Base-by-base conservation (phyloP, 2,888 invertebrate species). In the Andrena bicolor region DNA sequence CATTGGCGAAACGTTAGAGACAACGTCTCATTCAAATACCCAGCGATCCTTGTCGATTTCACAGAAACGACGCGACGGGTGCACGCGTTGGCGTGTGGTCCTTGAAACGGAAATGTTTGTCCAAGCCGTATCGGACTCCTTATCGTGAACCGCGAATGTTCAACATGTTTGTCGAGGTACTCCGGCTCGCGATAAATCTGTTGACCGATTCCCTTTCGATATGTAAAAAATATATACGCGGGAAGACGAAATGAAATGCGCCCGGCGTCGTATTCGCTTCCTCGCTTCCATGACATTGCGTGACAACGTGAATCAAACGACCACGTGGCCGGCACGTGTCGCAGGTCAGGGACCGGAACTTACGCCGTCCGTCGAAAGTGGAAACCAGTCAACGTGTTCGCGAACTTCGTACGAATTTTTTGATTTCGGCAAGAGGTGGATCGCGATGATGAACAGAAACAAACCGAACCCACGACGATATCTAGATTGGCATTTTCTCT, bases 281-380 rank as follows among this genome's bases (percentile, higher is more conserved):
- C 64, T 26, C 58, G 64, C n/a, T 82, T 76, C 80, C 85, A 81
- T 85, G 88, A 84, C 86, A 83, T 89, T 85, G 89, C 89, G 89
- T 90, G 90, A 90, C 90, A 83, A 80, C 79, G 84, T 77, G 89
- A 91, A 89, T 90, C 88, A 85, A 88, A 90, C 81, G 83, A 86
- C 83, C 90, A 91, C 90, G 88, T 91, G 90, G 83, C 73, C 61
- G 79, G 85, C 90, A 90, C 89, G 88, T 91, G 90, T 91, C 86
- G 86, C 83, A 80, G 89, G 88, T 90, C 90, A 88, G 86, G 88
- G 79, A 83, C 89, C 83, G 83, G 74, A 88, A 76, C 66, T 64
- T 64, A 60, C 60, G 71, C 49, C 63, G 56, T 78, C 73, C 60
- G 63, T 83, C 77, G 80, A 82, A 82, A 78, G 64, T 41, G 56